Conservation (phyloP, 2,113 vertebrate species). For the Anolis sagrei region DNA sequence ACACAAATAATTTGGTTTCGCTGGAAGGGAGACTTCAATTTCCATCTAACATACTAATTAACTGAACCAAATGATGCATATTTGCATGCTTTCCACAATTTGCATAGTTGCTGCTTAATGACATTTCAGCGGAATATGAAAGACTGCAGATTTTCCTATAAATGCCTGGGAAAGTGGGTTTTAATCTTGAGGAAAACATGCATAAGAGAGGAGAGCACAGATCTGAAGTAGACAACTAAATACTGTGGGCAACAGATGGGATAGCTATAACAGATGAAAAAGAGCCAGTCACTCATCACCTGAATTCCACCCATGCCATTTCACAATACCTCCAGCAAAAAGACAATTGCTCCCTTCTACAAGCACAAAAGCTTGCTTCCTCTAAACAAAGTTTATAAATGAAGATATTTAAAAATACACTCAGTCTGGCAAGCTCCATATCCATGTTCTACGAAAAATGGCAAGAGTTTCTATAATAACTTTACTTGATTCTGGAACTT, state of each 20-base stretch:
- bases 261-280: neutral
- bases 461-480: constrained; percentile 1
- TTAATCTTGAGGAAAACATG: neutral
- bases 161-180: neutral
- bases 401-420: neutral
- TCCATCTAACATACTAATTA: neutral
- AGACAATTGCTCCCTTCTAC: neutral
- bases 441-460: neutral
- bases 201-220: neutral
- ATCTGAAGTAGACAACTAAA: neutral
- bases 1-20: neutral
- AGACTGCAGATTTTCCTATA: neutral
- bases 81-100: constrained; percentile 15
- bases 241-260: neutral
- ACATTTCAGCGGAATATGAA: constrained; percentile 1
- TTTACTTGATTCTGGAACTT: constrained; percentile 10
- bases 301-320: neutral
- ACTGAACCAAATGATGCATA: neutral
- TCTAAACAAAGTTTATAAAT: neutral
- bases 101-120: constrained; percentile 30
- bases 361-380: neutral
- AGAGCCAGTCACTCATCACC: neutral
- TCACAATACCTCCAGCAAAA: neutral
- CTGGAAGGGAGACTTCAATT: neutral
- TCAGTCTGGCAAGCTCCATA: neutral